These are phyloP conservation scores for Melanogrammus aeglefinus DNA, from an alignment of 2,797 vertebrate genomes.

Conservation along the genomic window DNA sequence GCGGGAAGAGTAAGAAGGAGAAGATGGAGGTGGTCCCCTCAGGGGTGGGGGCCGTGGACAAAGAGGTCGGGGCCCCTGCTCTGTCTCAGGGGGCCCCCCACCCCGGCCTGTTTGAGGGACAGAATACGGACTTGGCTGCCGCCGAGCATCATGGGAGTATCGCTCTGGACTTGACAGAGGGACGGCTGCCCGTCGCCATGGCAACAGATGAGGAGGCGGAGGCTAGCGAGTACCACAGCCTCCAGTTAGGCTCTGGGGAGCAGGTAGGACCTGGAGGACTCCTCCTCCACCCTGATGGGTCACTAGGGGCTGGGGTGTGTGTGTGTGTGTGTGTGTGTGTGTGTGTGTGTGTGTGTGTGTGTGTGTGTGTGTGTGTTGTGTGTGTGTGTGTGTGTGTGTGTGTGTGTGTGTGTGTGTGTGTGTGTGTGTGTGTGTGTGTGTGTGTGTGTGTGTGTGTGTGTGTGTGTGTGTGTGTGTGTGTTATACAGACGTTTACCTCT, in stretches of 20 bases:
- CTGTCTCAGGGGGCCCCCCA: not conserved
- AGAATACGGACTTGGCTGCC: conserved; percentile 73
- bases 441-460: no score
- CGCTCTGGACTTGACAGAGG: conserved; percentile 81
- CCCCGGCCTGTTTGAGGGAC: conserved; percentile 77
- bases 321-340: no score
- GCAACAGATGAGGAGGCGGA: conserved; percentile 86
- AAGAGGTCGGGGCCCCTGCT: conserved; percentile 69
- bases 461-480: no score
- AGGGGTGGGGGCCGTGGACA: conserved; percentile 70
- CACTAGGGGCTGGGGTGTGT: no score
- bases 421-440: no score
- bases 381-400: no score
- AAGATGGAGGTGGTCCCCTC: conserved; percentile 76
- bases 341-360: no score
- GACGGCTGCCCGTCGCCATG: conserved; percentile 82
- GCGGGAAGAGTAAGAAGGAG: conserved; percentile 91
- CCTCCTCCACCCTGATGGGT: no score
- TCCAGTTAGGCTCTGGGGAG: conserved; percentile 71
- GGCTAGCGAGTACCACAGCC: conserved; percentile 68
- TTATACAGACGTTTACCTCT: no score
- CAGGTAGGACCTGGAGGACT: conserved; percentile 80
- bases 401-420: no score
- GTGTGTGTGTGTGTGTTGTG: no score
- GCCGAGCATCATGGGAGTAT: conserved; percentile 85